phyloP scores from a whole-genome alignment of 2,113 vertebrate species.

The Spizaetus ornatus region DNA sequence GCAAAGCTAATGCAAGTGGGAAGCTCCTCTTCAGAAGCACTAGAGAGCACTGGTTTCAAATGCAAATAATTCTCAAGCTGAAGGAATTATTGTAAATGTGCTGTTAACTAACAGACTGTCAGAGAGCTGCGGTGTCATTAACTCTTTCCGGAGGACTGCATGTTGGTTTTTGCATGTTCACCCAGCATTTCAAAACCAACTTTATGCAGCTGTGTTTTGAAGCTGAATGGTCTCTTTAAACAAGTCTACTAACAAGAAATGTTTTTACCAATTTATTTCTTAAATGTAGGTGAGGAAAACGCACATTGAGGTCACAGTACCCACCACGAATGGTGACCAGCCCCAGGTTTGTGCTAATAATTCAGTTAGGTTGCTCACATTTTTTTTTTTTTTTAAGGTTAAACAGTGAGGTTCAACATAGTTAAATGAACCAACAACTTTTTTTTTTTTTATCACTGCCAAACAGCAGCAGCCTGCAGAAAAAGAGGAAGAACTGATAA shows the following conservation, averaged over 20 bases:
- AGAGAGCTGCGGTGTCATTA: background rate
- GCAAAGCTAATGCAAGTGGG: background rate
- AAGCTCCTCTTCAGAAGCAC: background rate
- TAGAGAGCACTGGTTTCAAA: background rate
- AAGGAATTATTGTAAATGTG: background rate
- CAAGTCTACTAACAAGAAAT: constrained; percentile 71
- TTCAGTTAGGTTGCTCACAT: constrained; percentile 50
- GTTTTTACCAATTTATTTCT: constrained; percentile 78
- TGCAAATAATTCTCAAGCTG: background rate
- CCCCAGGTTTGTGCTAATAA: constrained; percentile 86
- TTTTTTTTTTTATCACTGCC: constrained; percentile 65
- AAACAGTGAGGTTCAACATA: constrained; percentile 24
- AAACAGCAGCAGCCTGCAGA: constrained; percentile 85
- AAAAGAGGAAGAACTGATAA: constrained; percentile 86
- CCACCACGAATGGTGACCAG: constrained; percentile 80
- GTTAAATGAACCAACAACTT: constrained; percentile 63
- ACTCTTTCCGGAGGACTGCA: constrained; percentile 2
- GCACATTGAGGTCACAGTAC: constrained; percentile 79
- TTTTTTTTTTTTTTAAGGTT: background rate
- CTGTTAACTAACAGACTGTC: constrained; percentile 13
- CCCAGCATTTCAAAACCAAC: constrained; percentile 38
- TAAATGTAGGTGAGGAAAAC: constrained; percentile 84
- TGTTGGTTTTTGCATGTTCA: constrained; percentile 41
- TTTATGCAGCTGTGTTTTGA: constrained; percentile 34
- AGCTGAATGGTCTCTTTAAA: constrained; percentile 33